Evolutionary conservation across 2,888 invertebrate species (phyloP).

Genomic region (Griposia aprilina): DNA sequence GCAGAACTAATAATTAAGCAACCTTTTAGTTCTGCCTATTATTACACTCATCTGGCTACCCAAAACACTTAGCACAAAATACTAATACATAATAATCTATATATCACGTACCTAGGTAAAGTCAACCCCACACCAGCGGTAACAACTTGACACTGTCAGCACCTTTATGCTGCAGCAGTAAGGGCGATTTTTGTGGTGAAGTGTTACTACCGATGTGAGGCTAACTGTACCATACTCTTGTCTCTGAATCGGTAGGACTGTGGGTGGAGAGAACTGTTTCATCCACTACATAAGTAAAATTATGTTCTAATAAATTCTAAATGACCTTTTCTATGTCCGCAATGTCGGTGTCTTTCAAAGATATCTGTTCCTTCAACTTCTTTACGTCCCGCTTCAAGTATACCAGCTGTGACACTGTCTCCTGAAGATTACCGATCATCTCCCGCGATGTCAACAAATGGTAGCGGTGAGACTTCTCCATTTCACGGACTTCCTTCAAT

Average conservation of each 20-base stretch:
- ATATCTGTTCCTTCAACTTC: slow-evolving; percentile 81
- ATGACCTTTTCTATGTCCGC: slow-evolving; percentile 78
- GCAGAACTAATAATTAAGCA: too few species aligned
- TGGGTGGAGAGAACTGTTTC: not conserved
- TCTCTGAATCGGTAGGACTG: not conserved
- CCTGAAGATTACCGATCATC: slow-evolving; percentile 87
- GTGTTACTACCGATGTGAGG: not conserved
- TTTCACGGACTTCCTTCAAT: slow-evolving; percentile 81
- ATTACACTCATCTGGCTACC: too few species aligned
- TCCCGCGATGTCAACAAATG: slow-evolving; percentile 84
- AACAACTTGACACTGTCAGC: not conserved
- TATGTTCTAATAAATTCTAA: not conserved
- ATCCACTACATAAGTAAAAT: not conserved
- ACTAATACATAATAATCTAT: too few species aligned
- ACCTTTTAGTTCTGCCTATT: too few species aligned
- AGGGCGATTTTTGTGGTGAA: not conserved
- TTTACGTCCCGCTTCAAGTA: slow-evolving; percentile 85
- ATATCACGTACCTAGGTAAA: not conserved
- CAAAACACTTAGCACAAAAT: too few species aligned
- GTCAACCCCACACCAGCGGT: not conserved
- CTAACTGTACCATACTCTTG: not conserved
- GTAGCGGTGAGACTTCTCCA: slow-evolving; percentile 86
- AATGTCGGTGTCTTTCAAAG: slow-evolving; percentile 76
- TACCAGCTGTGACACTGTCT: slow-evolving; percentile 85
- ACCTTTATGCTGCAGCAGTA: not conserved